Base-by-base conservation (phyloP, 1,140 invertebrate genomes). In the Asbolus verrucosus region DNA sequence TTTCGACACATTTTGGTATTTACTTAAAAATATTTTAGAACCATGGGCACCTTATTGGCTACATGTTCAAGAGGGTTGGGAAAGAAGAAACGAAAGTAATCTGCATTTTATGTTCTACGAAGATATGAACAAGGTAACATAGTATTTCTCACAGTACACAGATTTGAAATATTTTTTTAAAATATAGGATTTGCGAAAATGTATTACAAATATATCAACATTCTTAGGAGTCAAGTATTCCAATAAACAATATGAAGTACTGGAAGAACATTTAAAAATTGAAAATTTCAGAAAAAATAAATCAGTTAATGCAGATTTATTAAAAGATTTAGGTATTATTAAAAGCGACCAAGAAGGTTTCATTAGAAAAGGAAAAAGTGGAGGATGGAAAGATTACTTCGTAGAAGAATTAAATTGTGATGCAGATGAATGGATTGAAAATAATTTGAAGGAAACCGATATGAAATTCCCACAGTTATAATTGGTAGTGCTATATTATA, bases 81-180 rank as follows among this genome's bases (percentile, higher is more conserved):
- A 85, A 0, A 77, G 82, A 14, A 83, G 87, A 72, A 67, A 92
- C 69, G 82, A 92, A 75, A 82, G 86, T 3, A 93, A 93, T 78
- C 77, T 94, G 39, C 77, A 93, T 0, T 93, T 93, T 75, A 76
- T 94, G 15, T 92, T 92, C 77, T 95, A 94, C 76, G 93, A 95
- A 81, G 89, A 94, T 71, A 88, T 94, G 69, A 75, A 63, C 15
- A 77, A 76, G 72, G 77, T 76, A 77, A 16, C 33, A 65, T 27
- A 16, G 13, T 8, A 66, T 61, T 41, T 33, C 30, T 14, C 15
- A 46, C 13, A 19, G 9, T 14, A 30, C 16, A 11, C 41, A 27
- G 4, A 33, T 0, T 50, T 13, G 30, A 39, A 9, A 38, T 4
- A 54, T 67, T 1, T 46, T 67, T 81, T 62, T 38, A 39, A 39